Evolutionary conservation across 2,888 invertebrate species (phyloP), one percentile per base, ranked within the genome.

Genomic region (Dione juno): DNA sequence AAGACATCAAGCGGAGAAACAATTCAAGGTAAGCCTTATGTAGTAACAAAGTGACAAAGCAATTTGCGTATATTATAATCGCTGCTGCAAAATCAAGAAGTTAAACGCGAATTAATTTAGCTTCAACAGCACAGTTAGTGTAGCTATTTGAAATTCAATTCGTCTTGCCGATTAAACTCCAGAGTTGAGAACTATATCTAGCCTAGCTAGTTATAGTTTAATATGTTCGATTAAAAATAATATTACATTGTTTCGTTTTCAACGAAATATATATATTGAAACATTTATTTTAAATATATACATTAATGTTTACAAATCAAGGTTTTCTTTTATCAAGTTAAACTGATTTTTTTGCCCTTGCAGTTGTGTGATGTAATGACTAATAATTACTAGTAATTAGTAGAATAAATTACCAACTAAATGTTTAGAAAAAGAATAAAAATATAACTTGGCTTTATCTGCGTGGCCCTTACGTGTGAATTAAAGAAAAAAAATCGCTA

Each of bases 111-210:
- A 64, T 68, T 68, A 64, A 57, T 66, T 58, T 69, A 57, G 63
- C 69, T 63, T 52, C 57, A 21, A 63, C 43, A 65, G 53, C 43
- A 21, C 41, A 57, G 65, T 61, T 70, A 59, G 54, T 28, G 59
- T 54, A 70, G 59, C 16, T 73, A 67, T 73, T 73, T 73, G 72
- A 73, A 73, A 67, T 73, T 70, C 72, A 67, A 65, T 73, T 73
- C 67, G 67, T 69, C 67, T 73, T 54, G 59, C n/a, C 70, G 72
- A 73, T 73, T 67, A 73, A 50, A 45, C 61, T 45, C 65, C 57
- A 19, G n/a, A 73, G 72, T 70, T 70, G 59, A 48, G 52, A 70
- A 69, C 52, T 67, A 64, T 65, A 53, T 70, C 45, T 70, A 61
- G 54, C 19, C 54, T 40, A 48, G 48, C 14, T 57, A 63, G 70